These are phyloP conservation scores for Callyntrura sp. DNA, from an alignment of 2,888 invertebrate species.

Conservation along the genomic window DNA sequence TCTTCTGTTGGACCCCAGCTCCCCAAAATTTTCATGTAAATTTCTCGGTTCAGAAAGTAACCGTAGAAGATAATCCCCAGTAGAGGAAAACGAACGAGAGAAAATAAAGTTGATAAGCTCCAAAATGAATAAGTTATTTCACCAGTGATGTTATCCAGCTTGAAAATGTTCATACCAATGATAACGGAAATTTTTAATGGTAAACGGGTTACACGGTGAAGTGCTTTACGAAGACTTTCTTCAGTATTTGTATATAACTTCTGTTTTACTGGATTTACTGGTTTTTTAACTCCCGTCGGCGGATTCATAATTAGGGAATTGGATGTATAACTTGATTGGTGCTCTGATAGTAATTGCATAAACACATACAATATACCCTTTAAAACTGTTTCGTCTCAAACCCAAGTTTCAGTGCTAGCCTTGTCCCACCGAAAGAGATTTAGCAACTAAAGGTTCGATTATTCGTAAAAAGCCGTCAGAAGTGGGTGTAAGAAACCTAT, in stretches of 20 bases:
- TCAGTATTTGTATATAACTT: background rate
- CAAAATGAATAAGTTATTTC: conserved; percentile 9
- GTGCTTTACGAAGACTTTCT: background rate
- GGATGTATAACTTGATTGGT: background rate
- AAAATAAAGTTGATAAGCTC: background rate
- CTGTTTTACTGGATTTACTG: background rate
- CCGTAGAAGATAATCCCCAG: background rate
- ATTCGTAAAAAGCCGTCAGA: too few relatives aligned
- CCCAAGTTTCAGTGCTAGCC: too few relatives aligned
- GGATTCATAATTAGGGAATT: conserved; percentile 14
- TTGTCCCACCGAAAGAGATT: too few relatives aligned
- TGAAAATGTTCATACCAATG: conserved; percentile 29
- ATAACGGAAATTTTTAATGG: conserved; percentile 12
- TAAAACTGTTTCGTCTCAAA: too few relatives aligned
- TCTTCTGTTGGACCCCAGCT: conserved; percentile 45
- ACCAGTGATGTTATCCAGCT: background rate
- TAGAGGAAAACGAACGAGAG: background rate
- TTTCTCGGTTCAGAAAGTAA: background rate
- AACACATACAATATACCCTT: too few relatives aligned
- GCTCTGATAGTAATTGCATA: background rate
- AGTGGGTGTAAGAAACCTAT: too few relatives aligned
- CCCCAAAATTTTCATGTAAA: conserved; percentile 30
- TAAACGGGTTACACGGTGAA: background rate
- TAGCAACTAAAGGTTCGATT: too few relatives aligned
- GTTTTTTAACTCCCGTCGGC: background rate